Evolutionary conservation across 2,888 invertebrate genomes (phyloP).

Genomic region (Agapostemon virescens): DNA sequence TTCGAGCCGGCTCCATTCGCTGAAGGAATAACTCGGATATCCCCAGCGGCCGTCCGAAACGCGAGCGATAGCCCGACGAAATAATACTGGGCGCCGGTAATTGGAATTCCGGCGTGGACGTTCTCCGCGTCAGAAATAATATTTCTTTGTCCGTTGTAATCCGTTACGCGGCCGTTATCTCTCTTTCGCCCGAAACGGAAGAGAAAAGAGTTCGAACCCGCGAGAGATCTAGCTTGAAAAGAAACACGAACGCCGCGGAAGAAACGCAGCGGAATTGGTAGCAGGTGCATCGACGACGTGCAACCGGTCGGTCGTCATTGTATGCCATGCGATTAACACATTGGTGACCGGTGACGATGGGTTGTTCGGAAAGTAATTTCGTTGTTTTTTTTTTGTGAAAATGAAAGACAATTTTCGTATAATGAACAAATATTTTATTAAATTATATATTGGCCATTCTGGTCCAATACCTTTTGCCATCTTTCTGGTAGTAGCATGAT

Average conservation of each 20-base stretch:
- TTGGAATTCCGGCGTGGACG: constrained; percentile 50
- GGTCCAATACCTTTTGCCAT: too few species aligned
- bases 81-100: constrained; percentile 45
- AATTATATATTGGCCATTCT: too few species aligned
- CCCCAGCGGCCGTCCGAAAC: not conserved
- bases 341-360: too few species aligned
- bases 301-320: too few species aligned
- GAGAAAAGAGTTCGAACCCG: constrained; percentile 38
- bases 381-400: too few species aligned
- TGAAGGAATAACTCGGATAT: constrained; percentile 1
- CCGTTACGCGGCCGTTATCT: constrained; percentile 44
- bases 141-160: constrained; percentile 42
- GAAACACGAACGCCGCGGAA: constrained; percentile 8
- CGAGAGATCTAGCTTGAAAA: constrained; percentile 33
- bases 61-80: constrained; percentile 4
- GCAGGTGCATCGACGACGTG: too few species aligned
- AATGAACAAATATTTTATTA: too few species aligned
- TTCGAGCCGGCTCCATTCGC: not conserved
- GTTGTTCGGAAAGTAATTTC: too few species aligned
- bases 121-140: constrained; percentile 42
- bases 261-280: too few species aligned
- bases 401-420: too few species aligned
- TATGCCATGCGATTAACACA: too few species aligned
- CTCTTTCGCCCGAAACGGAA: constrained; percentile 1
- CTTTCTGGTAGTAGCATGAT: too few species aligned